Evolutionary conservation across 2,797 vertebrate genomes (phyloP), one percentile per base, ranked within the genome.

Genomic region (Tangara arthus): DNA sequence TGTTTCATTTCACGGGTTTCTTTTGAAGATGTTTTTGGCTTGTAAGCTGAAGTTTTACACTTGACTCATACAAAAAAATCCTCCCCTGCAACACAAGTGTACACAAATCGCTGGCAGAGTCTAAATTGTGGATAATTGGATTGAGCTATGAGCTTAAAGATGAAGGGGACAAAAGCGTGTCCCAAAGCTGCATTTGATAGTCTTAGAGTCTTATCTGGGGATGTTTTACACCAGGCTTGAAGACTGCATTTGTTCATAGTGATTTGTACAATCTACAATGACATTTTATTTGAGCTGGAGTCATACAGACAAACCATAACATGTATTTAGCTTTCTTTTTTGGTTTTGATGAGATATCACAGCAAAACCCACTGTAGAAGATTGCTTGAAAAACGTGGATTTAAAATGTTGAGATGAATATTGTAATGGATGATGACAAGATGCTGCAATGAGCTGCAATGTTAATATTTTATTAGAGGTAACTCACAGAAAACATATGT

Each of bases 121-220:
- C 89, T 97, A 97, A 97, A 98, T 97, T 96, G 96, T 94, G 95
- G 89, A 95, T 98, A 98, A 98, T 97, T 97, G 97, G 98, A 98
- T 98, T 98, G 96, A 97, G 88, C 87, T 92, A 89, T 93, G 94
- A 97, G 97, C 97, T 98, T 97, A 96, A 95, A 98, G 97, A 98
- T 97, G 97, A 98, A 98, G 97, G 97, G 97, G 92, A 97, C 95
- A 97, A 97, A 97, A 96, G 92, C 95, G 0, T 96, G 94, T 97
- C 97, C 97, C 95, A 97, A 93, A 97, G 97, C 97, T 94, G 75
- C 85, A 89, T 97, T 96, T 96, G 96, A 97, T 95, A 94, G 94
- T 94, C 96, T 98, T 97, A 97, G 85, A 65, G 96, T 78, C 97
- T 98, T 98, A 97, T 98, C 97, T 97, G 93, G 85, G 97, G 94